These are phyloP conservation scores for Cranoglanis bouderius DNA, from an alignment of 2,113 vertebrate species.

Conservation along the genomic window DNA sequence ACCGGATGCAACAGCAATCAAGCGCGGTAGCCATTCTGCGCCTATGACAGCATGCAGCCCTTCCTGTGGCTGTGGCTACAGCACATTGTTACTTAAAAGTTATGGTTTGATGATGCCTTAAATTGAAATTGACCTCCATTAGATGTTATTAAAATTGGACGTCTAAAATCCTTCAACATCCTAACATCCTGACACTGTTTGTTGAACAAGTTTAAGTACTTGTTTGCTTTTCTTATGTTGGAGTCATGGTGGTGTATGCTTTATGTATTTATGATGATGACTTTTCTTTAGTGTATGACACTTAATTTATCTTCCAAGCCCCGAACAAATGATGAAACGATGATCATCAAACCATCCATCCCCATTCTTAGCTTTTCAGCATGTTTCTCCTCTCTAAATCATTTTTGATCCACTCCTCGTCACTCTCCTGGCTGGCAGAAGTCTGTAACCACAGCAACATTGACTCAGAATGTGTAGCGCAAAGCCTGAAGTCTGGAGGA, in stretches of 20 bases:
- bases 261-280: background rate
- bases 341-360: background rate
- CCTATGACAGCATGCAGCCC: background rate
- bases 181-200: background rate
- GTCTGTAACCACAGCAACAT: conserved; percentile 43
- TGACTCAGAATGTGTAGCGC: conserved; percentile 25
- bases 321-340: background rate
- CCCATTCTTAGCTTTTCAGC: background rate
- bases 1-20: conserved; percentile 19
- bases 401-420: conserved; percentile 14
- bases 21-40: conserved; percentile 15
- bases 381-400: background rate
- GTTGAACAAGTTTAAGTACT: background rate
- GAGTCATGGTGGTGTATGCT: background rate
- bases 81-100: background rate
- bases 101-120: background rate
- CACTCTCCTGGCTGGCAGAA: background rate
- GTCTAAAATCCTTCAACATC: background rate
- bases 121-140: background rate
- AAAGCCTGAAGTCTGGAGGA: conserved; percentile 27
- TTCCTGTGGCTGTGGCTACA: background rate
- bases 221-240: background rate
- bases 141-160: background rate
- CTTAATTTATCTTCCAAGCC: background rate
- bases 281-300: background rate